Conservation (phyloP, 2,888 invertebrate genomes). For the Cheilosia soror region DNA sequence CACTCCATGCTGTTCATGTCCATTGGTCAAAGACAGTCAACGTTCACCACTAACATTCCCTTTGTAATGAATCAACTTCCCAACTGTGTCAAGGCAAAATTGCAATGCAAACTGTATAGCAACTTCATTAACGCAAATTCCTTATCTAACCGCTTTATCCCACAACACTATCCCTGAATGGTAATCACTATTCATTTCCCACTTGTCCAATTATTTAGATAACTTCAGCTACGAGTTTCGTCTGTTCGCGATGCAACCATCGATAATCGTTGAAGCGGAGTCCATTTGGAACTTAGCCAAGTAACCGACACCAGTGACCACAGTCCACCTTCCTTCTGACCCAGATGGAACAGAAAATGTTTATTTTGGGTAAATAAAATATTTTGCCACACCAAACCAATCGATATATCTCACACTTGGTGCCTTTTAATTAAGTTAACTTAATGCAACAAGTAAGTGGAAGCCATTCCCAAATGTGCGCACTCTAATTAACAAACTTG, state of each 20-base stretch:
- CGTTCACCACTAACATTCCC: not conserved
- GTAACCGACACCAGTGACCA: not conserved
- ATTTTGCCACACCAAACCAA: slow-evolving; percentile 33
- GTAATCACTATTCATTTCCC: slow-evolving; percentile 36
- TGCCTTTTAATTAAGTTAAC: slow-evolving; percentile 47
- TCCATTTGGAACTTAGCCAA: slow-evolving; percentile 45
- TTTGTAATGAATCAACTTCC: slow-evolving; percentile 6
- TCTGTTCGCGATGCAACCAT: not conserved
- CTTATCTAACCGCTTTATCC: slow-evolving; percentile 26
- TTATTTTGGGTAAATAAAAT: not conserved
- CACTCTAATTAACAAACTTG: slow-evolving; percentile 35
- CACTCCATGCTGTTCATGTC: too few relatives aligned
- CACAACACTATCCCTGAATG: slow-evolving; percentile 25
- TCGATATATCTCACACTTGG: slow-evolving; percentile 6
- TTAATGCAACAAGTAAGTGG: slow-evolving; percentile 32
- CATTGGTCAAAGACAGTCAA: too few relatives aligned
- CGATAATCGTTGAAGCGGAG: slow-evolving; percentile 26
- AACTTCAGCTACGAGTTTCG: slow-evolving; percentile 7
- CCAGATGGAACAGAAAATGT: slow-evolving; percentile 24
- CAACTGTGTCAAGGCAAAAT: slow-evolving; percentile 35
- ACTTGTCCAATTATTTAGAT: slow-evolving; percentile 40
- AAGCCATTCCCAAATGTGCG: slow-evolving; percentile 13
- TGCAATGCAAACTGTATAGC: slow-evolving; percentile 6
- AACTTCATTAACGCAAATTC: slow-evolving; percentile 19
- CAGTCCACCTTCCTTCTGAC: slow-evolving; percentile 11